A percentile compares a stretch with the other conserved stretches of the same genome.
Conservation (phyloP, 2,888 invertebrate species). For the Spicauda simplicius region DNA sequence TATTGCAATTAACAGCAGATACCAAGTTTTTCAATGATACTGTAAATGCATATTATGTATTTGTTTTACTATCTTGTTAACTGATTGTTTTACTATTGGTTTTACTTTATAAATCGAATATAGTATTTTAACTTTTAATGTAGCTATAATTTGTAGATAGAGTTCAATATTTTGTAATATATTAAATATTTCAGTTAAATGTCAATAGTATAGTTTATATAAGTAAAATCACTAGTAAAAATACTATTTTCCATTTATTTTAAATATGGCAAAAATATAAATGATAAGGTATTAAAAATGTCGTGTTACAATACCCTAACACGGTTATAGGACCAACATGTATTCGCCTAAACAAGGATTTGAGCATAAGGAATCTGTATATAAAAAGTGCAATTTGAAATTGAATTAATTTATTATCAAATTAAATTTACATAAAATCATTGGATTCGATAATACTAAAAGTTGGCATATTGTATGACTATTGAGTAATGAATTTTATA, state of each 20-base stretch:
- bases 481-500: not conserved
- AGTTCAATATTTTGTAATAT: slow-evolving; percentile 16
- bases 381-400: not conserved
- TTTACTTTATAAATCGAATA: slow-evolving; percentile 24
- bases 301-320: slow-evolving; percentile 6
- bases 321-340: slow-evolving; percentile 28
- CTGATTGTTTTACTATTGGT: slow-evolving; percentile 11
- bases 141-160: slow-evolving; percentile 12
- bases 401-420: not conserved
- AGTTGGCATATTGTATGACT: not conserved
- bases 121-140: slow-evolving; percentile 14
- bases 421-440: not conserved
- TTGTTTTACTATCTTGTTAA: slow-evolving; percentile 14
- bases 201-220: slow-evolving; percentile 16
- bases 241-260: slow-evolving; percentile 1
- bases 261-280: not conserved
- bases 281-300: slow-evolving; percentile 6
- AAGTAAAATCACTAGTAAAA: slow-evolving; percentile 29
- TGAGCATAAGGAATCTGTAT: slow-evolving; percentile 15
- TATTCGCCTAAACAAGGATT: slow-evolving; percentile 21
- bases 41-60: slow-evolving; percentile 11
- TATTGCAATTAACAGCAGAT: slow-evolving; percentile 7
- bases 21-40: slow-evolving; percentile 11
- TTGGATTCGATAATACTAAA: not conserved
- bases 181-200: slow-evolving; percentile 15